Conservation (phyloP, 2,888 invertebrate species). For the Pristionchus maxplancki region DNA sequence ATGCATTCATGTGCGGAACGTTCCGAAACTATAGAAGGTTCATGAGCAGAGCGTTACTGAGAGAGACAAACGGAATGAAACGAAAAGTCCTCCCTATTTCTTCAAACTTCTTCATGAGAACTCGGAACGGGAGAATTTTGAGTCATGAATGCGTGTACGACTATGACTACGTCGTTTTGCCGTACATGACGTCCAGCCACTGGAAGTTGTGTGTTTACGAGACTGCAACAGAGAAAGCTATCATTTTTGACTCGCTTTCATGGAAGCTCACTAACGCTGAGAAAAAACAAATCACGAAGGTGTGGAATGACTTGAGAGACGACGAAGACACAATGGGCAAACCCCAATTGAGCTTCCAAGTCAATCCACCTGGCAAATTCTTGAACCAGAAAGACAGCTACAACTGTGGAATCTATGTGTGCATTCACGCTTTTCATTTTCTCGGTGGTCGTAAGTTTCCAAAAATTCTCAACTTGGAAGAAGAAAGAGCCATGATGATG, state of each 20-base stretch:
- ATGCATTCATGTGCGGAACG: background rate
- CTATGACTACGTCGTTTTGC: background rate
- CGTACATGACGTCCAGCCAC: background rate
- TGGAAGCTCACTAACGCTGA: background rate
- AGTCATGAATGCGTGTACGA: background rate
- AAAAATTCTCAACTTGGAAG: background rate
- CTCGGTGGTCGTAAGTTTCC: background rate
- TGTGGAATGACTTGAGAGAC: background rate
- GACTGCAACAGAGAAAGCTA: background rate
- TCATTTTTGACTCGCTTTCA: background rate
- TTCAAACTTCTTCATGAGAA: background rate
- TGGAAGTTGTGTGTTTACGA: slow-evolving; percentile 14
- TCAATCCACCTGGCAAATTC: background rate
- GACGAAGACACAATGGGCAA: background rate
- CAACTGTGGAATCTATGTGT: slow-evolving; percentile 12
- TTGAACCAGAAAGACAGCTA: background rate
- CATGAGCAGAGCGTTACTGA: background rate
- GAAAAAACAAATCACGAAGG: background rate
- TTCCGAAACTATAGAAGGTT: background rate
- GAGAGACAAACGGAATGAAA: background rate
- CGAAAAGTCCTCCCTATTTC: background rate
- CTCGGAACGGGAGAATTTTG: background rate
- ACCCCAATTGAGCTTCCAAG: background rate
- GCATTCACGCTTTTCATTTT: background rate
- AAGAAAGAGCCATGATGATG: background rate